A percentile compares a stretch with the other conserved stretches of the same genome.
Conservation (phyloP, 2,797 vertebrate species). For the Onychomys torridus region DNA sequence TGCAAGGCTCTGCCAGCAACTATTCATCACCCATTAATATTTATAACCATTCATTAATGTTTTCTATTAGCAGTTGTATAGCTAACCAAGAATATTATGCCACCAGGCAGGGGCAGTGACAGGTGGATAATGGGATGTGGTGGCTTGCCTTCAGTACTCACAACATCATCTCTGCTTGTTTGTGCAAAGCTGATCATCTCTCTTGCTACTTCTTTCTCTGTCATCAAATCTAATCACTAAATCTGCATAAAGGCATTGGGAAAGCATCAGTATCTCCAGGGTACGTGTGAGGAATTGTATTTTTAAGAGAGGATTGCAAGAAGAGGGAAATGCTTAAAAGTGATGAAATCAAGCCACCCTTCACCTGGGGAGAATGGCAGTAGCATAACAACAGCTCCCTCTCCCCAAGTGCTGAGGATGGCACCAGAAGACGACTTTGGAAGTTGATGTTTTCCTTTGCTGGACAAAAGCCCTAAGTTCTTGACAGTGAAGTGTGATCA, state of each 20-base stretch:
- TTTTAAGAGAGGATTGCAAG: constrained; percentile 27
- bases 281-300: neutral
- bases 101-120: constrained; percentile 45
- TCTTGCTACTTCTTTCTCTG: constrained; percentile 44
- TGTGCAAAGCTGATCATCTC: neutral
- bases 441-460: neutral
- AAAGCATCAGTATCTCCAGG: neutral
- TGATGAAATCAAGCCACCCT: neutral
- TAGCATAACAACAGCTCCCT: neutral
- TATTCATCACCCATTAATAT: constrained; percentile 76
- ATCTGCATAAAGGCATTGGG: neutral
- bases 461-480: neutral
- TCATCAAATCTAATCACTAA: neutral
- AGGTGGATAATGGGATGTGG: constrained; percentile 39
- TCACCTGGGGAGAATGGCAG: neutral
- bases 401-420: neutral
- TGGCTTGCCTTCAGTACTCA: constrained; percentile 19
- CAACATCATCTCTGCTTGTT: neutral
- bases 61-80: constrained; percentile 74
- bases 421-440: neutral
- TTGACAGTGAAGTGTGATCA: neutral
- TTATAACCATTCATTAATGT: constrained; percentile 77
- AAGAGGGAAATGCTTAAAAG: neutral
- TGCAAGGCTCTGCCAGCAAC: constrained; percentile 34
- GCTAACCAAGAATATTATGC: constrained; percentile 69